phyloP scores from a whole-genome alignment of 2,113 vertebrate genomes.

The Neotoma lepida region DNA sequence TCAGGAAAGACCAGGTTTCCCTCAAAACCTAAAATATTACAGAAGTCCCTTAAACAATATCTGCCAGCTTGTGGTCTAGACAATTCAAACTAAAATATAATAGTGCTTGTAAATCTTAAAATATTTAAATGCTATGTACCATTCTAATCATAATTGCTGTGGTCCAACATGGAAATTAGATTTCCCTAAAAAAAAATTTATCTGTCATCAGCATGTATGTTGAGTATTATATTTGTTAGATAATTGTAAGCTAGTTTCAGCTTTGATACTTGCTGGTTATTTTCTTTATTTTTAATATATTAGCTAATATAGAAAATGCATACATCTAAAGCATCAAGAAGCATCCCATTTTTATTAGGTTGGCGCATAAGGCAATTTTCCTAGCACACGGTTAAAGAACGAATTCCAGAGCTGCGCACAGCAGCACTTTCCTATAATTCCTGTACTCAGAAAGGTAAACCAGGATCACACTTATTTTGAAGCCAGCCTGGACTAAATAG shows the following conservation, averaged over 20 bases:
- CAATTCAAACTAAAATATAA: slow-evolving; percentile 5
- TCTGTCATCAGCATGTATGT: background rate
- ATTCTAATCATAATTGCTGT: background rate
- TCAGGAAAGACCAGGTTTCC: background rate
- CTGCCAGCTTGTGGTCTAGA: background rate
- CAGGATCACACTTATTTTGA: background rate
- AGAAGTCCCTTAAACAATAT: background rate
- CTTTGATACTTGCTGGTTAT: background rate
- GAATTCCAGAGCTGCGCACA: background rate
- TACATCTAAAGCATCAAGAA: slow-evolving; percentile 9
- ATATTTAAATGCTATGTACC: background rate
- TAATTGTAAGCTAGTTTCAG: background rate
- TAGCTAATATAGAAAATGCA: background rate
- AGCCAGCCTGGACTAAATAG: background rate
- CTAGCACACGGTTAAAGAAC: background rate
- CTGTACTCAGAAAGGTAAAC: background rate
- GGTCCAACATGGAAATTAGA: background rate
- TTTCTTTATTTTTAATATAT: slow-evolving; percentile 10
- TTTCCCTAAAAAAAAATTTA: slow-evolving; percentile 8
- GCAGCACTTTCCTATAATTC: background rate
- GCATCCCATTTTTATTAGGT: slow-evolving; percentile 30
- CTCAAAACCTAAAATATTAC: background rate
- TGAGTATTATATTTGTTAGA: background rate
- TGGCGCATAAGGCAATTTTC: background rate
- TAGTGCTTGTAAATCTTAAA: background rate